These are phyloP conservation scores for Remorina albescens DNA, from an alignment of 2,797 vertebrate species.

Conservation along the genomic window DNA sequence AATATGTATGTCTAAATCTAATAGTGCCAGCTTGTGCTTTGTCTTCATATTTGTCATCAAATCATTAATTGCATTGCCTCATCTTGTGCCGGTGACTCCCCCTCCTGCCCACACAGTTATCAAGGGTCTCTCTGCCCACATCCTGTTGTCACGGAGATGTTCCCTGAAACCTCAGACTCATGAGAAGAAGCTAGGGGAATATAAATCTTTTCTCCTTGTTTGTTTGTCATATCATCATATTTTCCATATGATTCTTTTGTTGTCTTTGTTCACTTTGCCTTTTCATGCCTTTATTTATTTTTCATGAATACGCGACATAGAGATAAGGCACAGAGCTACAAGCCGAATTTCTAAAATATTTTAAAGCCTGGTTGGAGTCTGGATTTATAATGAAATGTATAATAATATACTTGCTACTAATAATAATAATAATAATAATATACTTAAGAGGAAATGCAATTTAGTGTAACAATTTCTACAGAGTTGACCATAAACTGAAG, in stretches of 20 bases:
- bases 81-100: constrained; percentile 55
- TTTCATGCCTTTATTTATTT: constrained; percentile 10
- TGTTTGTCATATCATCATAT: constrained; percentile 39
- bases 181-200: constrained; percentile 55
- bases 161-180: constrained; percentile 59
- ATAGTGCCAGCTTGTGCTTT: neutral
- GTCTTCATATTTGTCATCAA: constrained; percentile 35
- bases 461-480: neutral
- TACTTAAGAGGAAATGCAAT: no score
- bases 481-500: neutral
- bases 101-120: constrained; percentile 62
- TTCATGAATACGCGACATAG: neutral
- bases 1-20: constrained; percentile 4
- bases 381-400: no score
- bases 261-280: constrained; percentile 8
- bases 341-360: constrained; percentile 7
- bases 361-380: neutral
- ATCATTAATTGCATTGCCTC: constrained; percentile 53
- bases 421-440: no score
- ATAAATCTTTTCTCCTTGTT: constrained; percentile 39
- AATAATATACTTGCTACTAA: no score
- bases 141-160: constrained; percentile 74
- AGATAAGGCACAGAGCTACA: constrained; percentile 10
- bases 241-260: constrained; percentile 38
- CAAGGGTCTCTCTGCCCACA: constrained; percentile 72